Base-by-base conservation (phyloP, 2,113 vertebrate species). In the Channa maculata region DNA sequence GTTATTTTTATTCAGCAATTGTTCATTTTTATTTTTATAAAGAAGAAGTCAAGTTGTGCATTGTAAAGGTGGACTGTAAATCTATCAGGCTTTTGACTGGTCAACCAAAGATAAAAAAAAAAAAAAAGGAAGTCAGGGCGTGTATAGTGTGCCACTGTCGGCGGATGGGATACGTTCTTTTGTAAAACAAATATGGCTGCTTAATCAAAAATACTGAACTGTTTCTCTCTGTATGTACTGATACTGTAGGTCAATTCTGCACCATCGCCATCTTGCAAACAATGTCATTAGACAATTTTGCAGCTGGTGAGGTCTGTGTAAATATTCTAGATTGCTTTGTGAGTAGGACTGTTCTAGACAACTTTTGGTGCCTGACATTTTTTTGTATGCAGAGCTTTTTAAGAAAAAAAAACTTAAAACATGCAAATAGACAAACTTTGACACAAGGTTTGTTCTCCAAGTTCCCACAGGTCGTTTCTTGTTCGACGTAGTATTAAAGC, bases 81-180 rank as follows among this genome's bases (percentile, higher is more conserved):
- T 91, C 83, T 87, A 80, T 88, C 82, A 86, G 92, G 91, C 88
- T 94, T 94, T 92, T 73, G 88, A 91, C 84, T 88, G 85, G 75
- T 55, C 81, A 88, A 93, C 92, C 93, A 95, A 95, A 94, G 92
- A 93, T 90, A 80, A 70, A 4, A 67, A 75, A 75, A 24, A 82
- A 82, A 80, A 84, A 24, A 24, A 24, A 24, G 24, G 78, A 65
- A 72, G 88, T 88, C 86, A 79, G 83, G 87, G 87, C 57, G 65
- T 67, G 83, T 71, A 67, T 69, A 80, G 84, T 58, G 60, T 77
- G 85, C 88, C 77, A 67, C 85, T 83, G 86, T 80, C 69, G 7
- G 79, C 81, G 80, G 77, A 82, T 83, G 14, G 59, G 62, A 89
- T 86, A 80, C 81, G 49, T 83, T 87, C 75, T 88, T 93, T 92